phyloP scores from a whole-genome alignment of 1,140 invertebrate species.

The Gonatopus flavifemur region DNA sequence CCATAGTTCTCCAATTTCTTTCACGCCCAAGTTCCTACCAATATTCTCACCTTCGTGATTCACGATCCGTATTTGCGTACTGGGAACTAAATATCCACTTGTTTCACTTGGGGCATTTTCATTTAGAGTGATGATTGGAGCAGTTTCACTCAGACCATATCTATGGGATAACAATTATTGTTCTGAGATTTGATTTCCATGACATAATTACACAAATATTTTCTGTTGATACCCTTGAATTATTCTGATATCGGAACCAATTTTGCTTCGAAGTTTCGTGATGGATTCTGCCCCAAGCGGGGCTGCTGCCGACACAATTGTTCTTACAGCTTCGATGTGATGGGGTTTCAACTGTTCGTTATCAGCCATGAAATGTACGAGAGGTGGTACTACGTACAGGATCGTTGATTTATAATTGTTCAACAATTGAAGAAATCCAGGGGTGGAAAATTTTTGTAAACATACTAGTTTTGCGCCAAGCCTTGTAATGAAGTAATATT shows the following conservation, averaged over 20 bases:
- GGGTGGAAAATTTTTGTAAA: conserved; percentile 69
- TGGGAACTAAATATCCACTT: conserved; percentile 64
- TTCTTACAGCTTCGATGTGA: conserved; percentile 60
- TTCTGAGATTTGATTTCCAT: conserved; percentile 13
- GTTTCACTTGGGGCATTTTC: conserved; percentile 25
- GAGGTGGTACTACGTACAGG: conserved; percentile 66
- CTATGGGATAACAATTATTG: conserved; percentile 19
- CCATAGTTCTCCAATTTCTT: conserved; percentile 34
- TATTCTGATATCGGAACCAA: conserved; percentile 32
- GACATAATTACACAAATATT: background rate
- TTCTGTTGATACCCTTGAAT: conserved; percentile 54
- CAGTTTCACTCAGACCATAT: conserved; percentile 70
- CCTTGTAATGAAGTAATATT: conserved; percentile 8
- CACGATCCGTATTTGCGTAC: conserved; percentile 68
- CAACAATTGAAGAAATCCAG: conserved; percentile 60
- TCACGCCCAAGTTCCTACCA: conserved; percentile 24
- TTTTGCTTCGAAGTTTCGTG: conserved; percentile 58
- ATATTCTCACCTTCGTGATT: conserved; percentile 44
- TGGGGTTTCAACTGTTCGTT: conserved; percentile 63
- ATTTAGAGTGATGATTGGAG: conserved; percentile 50
- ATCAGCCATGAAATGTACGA: conserved; percentile 69
- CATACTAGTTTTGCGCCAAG: conserved; percentile 69
- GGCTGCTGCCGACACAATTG: conserved; percentile 70
- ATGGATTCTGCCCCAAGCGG: conserved; percentile 66
- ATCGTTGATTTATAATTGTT: conserved; percentile 60